Evolutionary conservation across 2,888 invertebrate genomes (phyloP).

Genomic region (Augochlorella aurata): DNA sequence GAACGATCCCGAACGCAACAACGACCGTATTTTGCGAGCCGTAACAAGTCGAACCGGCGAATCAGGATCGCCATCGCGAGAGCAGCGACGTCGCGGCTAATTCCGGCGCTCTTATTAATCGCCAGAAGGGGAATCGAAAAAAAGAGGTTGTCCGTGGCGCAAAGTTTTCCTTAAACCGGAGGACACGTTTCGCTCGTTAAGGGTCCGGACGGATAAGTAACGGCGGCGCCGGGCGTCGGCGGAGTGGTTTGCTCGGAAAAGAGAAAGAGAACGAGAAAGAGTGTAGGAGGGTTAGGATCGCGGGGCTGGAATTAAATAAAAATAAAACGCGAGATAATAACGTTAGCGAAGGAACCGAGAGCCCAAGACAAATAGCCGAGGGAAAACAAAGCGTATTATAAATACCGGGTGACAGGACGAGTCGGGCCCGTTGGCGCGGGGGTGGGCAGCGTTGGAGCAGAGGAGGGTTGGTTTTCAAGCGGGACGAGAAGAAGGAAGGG

Average conservation of each 20-base stretch:
- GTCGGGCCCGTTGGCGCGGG: conserved; percentile 45
- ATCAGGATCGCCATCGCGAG: not conserved
- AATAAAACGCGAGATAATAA: conserved; percentile 74
- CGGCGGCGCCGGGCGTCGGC: conserved; percentile 53
- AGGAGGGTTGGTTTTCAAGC: conserved; percentile 56
- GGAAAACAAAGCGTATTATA: conserved; percentile 77
- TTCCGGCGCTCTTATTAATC: conserved; percentile 7
- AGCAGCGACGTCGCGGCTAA: not conserved
- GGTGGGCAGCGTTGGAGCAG: conserved; percentile 52
- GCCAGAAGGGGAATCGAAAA: conserved; percentile 18
- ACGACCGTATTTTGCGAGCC: too few relatives aligned
- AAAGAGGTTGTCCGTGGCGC: conserved; percentile 13
- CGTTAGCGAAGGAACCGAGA: conserved; percentile 69
- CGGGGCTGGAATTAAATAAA: conserved; percentile 71
- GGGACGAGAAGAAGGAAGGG: conserved; percentile 45
- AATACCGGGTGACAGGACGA: conserved; percentile 72
- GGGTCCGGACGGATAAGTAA: conserved; percentile 63
- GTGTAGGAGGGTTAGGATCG: not conserved
- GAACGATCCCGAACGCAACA: too few relatives aligned
- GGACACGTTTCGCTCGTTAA: conserved; percentile 66
- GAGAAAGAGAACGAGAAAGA: not conserved
- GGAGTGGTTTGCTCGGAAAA: conserved; percentile 38
- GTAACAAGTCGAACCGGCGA: not conserved
- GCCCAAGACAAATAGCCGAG: conserved; percentile 74
- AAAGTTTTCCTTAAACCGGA: conserved; percentile 57